Conservation (phyloP, 2,113 vertebrate species). For the Thamnaconus septentrionalis region DNA sequence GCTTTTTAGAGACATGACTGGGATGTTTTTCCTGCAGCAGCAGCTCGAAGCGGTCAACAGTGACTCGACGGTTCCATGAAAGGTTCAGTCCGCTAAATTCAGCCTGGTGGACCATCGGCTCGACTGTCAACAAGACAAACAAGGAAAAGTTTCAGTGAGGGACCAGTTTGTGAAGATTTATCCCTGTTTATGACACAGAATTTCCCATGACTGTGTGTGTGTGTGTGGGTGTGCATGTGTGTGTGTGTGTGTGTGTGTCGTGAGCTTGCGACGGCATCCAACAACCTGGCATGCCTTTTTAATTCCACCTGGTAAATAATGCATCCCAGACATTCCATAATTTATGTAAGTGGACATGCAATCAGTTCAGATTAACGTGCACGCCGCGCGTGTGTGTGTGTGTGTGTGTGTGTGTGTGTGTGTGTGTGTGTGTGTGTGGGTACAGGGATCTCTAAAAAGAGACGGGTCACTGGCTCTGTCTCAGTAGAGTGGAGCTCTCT, state of each 20-base stretch:
- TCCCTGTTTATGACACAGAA: no score
- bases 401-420: constrained; percentile 15
- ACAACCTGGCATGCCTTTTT: constrained; percentile 71
- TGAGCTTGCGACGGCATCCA: constrained; percentile 57
- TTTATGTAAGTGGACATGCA: constrained; percentile 83
- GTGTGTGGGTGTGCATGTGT: no score
- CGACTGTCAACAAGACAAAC: no score
- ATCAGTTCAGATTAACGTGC: constrained; percentile 79
- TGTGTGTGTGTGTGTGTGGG: constrained; percentile 15
- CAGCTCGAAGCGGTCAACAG: no score
- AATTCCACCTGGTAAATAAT: constrained; percentile 78
- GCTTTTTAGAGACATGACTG: no score
- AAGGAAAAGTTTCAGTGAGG: no score
- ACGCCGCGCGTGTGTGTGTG: constrained; percentile 25
- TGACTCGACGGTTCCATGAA: no score
- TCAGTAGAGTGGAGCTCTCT: constrained; percentile 31
- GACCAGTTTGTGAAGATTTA: no score
- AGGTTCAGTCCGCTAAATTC: no score
- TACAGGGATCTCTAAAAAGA: constrained; percentile 36
- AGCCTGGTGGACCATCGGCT: no score
- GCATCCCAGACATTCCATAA: constrained; percentile 69
- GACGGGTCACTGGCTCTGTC: constrained; percentile 40
- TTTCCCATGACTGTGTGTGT: no score
- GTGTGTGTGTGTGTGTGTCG: constrained; percentile 12
- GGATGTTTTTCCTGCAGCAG: no score